Evolutionary conservation across 2,113 vertebrate species (phyloP).

Genomic region (Anarhynchus alexandrinus): DNA sequence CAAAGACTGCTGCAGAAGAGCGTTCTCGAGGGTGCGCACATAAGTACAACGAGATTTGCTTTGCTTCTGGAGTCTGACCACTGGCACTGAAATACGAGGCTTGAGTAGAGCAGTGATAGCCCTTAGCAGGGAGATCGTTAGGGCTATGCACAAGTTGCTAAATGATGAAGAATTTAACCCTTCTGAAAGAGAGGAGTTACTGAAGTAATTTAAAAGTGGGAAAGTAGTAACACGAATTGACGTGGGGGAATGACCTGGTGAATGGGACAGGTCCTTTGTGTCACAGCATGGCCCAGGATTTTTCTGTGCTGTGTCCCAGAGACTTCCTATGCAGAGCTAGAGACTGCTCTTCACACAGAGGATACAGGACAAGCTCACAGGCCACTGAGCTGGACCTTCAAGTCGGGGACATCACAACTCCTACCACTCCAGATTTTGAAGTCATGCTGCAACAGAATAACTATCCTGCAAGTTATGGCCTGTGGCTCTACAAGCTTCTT

Average conservation of each 20-base stretch:
- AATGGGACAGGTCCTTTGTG: not conserved
- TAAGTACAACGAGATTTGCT: not conserved
- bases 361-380: not conserved
- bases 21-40: not conserved
- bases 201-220: not conserved
- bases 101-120: not conserved
- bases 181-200: not conserved
- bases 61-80: not conserved
- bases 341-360: not conserved
- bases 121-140: not conserved
- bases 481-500: not conserved
- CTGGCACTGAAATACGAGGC: not conserved
- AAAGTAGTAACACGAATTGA: not conserved
- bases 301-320: not conserved
- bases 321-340: not conserved
- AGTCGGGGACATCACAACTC: not conserved
- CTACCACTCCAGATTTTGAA: not conserved
- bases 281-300: not conserved
- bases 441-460: not conserved
- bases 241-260: not conserved
- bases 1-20: not conserved
- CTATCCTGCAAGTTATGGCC: not conserved
- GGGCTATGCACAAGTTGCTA: not conserved
- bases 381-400: not conserved
- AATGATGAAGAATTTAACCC: not conserved